Evolutionary conservation across 1,140 invertebrate genomes (phyloP), one percentile per base, ranked within the genome.

Genomic region (Archegozetes longisetosus): DNA sequence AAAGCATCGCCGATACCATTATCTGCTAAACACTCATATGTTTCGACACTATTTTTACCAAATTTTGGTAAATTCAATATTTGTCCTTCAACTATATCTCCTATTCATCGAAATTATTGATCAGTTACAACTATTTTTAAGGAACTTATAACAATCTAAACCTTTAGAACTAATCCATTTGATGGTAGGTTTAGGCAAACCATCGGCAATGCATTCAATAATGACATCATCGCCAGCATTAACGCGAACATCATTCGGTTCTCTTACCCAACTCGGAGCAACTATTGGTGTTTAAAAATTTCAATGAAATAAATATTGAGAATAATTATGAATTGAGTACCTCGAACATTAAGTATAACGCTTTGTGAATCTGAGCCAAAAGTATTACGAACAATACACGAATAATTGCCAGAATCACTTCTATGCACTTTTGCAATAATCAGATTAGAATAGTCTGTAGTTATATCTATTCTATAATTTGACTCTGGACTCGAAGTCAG

Each of bases 311-410:
- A 26, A 12, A 52, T 28, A 52, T 25, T 6, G 4, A 52, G 4
- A 23, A 9, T 6, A 52, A 6, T n/a, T 6, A 22, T 20, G 12
- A 46, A 49, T 22, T 22, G 20, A 20, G 20, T 1, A 58, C 57
- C 51, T 58, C 50, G 46, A 12, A 58, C 48, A 27, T 25, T 50
- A 24, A 96, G 75, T 51, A 84, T 82, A 70, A 94, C 89, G 3
- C 88, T 92, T 47, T 92, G 88, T 23, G 83, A 86, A 67, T 92
- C 89, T 64, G 86, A 84, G 32, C 90, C 90, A 71, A 88, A 90
- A 14, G 85, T 83, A 73, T 95, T 96, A 70, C 88, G 86, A 3
- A 92, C 92, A 64, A 84, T 79, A 72, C 92, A 96, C 0, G 84
- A 83, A 71, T 88, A 89, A 70, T 85, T 83, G 52, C 85, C 84